Conservation (phyloP, 2,888 invertebrate genomes). For the Oligia latruncula region DNA sequence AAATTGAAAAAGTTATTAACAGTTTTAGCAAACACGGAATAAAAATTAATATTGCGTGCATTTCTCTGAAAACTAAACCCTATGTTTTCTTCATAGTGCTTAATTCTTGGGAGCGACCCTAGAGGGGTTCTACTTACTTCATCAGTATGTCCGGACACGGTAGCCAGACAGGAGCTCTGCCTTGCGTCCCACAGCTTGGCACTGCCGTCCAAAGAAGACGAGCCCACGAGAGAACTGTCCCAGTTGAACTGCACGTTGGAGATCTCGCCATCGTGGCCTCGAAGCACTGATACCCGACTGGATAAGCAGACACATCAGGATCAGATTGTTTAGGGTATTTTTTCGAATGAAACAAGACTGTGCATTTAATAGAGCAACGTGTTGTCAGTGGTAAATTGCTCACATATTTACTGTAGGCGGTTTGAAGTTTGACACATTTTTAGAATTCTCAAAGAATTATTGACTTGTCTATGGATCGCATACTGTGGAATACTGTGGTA, state of each 20-base stretch:
- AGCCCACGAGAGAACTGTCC: slow-evolving; percentile 91
- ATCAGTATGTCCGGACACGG: slow-evolving; percentile 91
- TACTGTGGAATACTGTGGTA: not conserved
- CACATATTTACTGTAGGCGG: slow-evolving; percentile 20
- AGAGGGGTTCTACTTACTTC: slow-evolving; percentile 83
- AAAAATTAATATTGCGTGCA: not conserved
- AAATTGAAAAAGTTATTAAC: too few relatives aligned
- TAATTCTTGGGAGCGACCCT: too few relatives aligned
- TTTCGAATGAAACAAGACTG: not conserved
- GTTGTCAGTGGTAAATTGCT: not conserved
- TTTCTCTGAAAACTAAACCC: not conserved
- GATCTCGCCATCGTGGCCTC: slow-evolving; percentile 92
- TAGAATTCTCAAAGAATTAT: too few relatives aligned
- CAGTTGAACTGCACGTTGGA: slow-evolving; percentile 93
- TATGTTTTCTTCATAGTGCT: not conserved
- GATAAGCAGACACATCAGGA: slow-evolving; percentile 5
- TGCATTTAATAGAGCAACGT: not conserved
- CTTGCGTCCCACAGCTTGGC: slow-evolving; percentile 93
- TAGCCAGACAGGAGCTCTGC: slow-evolving; percentile 89
- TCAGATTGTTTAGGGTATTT: not conserved
- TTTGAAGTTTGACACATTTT: not conserved
- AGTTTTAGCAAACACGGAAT: too few relatives aligned
- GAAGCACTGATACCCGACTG: slow-evolving; percentile 90
- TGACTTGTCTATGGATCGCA: not conserved
- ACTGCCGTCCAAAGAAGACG: slow-evolving; percentile 93